A percentile compares a stretch with the other conserved stretches of the same genome.
Evolutionary conservation across 2,113 vertebrate genomes (phyloP).

Genomic region (Reinhardtius hippoglossoides): DNA sequence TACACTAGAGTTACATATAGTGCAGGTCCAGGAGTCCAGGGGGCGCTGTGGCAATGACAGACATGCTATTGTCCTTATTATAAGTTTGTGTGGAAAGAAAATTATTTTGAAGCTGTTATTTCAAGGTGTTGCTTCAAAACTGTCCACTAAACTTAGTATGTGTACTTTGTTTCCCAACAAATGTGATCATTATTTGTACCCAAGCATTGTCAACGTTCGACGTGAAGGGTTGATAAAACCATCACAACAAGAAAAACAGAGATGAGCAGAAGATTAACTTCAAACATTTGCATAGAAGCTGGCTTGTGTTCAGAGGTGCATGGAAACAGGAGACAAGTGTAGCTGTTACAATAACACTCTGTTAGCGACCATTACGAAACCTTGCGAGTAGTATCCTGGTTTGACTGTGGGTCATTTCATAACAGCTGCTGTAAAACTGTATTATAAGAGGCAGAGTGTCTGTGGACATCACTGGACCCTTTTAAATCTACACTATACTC

Average conservation of each 20-base stretch:
- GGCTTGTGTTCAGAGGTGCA: constrained; percentile 19
- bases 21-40: too few species aligned
- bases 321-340: constrained; percentile 1
- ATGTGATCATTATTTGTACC: not conserved
- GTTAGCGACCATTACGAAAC: constrained; percentile 39
- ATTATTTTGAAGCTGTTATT: too few species aligned
- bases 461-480: constrained; percentile 9
- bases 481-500: constrained; percentile 4
- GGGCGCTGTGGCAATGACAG: too few species aligned
- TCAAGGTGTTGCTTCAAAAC: too few species aligned
- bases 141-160: too few species aligned
- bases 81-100: too few species aligned
- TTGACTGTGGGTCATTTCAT: constrained; percentile 47
- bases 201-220: not conserved
- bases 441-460: constrained; percentile 7
- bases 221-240: not conserved
- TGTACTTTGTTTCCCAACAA: too few species aligned
- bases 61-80: too few species aligned
- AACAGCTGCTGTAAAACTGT: constrained; percentile 33
- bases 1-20: too few species aligned
- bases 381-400: constrained; percentile 53
- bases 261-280: not conserved
- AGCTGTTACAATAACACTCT: constrained; percentile 49
- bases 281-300: constrained; percentile 9
- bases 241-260: not conserved